Percentiles rank a stretch among this genome's conserved stretches.
Evolutionary conservation across 2,888 invertebrate genomes (phyloP).

Genomic region (Tanypteryx hageni): DNA sequence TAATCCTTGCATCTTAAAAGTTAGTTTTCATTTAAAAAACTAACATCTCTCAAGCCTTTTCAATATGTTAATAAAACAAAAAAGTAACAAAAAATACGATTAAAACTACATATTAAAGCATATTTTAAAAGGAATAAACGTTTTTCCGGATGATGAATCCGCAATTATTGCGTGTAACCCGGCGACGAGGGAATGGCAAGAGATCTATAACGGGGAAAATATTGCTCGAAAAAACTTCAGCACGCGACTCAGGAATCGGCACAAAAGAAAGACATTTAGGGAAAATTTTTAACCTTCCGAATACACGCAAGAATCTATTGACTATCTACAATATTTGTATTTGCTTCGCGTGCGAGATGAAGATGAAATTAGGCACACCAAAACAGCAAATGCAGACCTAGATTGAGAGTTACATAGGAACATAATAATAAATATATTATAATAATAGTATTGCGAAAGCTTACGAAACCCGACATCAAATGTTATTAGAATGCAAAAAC

Average conservation of each 20-base stretch:
- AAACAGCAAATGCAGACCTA: neutral
- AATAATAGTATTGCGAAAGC: no score
- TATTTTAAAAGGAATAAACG: no score
- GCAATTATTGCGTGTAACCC: conserved; percentile 9
- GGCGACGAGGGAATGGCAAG: neutral
- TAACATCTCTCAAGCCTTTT: no score
- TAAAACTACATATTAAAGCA: no score
- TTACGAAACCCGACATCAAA: no score
- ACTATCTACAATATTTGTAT: neutral
- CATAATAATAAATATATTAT: no score
- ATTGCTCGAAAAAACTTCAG: neutral
- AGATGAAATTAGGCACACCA: neutral
- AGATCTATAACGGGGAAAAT: neutral
- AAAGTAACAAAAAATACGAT: no score
- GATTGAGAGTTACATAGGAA: no score
- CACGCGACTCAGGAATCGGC: neutral
- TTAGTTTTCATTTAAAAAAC: no score
- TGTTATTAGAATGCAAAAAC: no score
- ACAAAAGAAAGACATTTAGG: neutral
- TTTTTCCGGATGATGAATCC: neutral
- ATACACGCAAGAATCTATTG: neutral
- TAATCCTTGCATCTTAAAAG: no score
- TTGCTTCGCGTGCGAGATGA: neutral
- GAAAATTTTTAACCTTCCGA: neutral
- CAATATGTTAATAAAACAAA: no score